Evolutionary conservation across 1,140 invertebrate genomes (phyloP).

Genomic region (Lucilia cuprina): DNA sequence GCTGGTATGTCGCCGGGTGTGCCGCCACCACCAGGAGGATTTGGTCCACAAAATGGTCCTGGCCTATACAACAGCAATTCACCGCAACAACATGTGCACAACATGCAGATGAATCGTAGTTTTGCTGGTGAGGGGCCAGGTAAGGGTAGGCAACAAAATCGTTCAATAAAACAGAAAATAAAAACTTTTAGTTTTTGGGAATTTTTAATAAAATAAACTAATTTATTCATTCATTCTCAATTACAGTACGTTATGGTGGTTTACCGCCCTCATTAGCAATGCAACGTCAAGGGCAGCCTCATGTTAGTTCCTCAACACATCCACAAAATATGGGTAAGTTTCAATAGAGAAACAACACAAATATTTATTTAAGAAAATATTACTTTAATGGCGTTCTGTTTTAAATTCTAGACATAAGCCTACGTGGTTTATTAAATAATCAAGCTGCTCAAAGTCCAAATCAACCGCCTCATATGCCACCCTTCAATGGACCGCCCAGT

Average conservation of each 20-base stretch:
- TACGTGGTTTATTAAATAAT: conserved; percentile 60
- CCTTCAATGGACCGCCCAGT: conserved; percentile 58
- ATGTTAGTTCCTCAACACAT: conserved; percentile 62
- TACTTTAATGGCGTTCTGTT: background rate
- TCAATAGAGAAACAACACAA: background rate
- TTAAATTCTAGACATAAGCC: conserved; percentile 53
- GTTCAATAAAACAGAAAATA: conserved; percentile 30
- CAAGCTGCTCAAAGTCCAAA: conserved; percentile 61
- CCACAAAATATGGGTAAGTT: conserved; percentile 61
- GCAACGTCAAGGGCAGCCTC: conserved; percentile 60
- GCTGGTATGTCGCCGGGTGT: conserved; percentile 54
- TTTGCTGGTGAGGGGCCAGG: conserved; percentile 57
- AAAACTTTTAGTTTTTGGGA: conserved; percentile 10
- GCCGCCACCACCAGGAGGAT: conserved; percentile 50
- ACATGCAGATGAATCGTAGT: conserved; percentile 58
- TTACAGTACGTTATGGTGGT: conserved; percentile 55
- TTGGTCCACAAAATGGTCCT: conserved; percentile 56
- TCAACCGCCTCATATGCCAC: conserved; percentile 48
- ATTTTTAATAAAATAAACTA: conserved; percentile 8
- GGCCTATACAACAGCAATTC: conserved; percentile 54
- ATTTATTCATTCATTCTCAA: conserved; percentile 18
- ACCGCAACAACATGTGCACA: conserved; percentile 58
- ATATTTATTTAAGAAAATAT: too few relatives aligned
- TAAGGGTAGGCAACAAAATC: conserved; percentile 49
- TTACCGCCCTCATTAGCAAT: conserved; percentile 55